Evolutionary conservation across 2,888 invertebrate species (phyloP).

Genomic region (Rhynchonema sp.): DNA sequence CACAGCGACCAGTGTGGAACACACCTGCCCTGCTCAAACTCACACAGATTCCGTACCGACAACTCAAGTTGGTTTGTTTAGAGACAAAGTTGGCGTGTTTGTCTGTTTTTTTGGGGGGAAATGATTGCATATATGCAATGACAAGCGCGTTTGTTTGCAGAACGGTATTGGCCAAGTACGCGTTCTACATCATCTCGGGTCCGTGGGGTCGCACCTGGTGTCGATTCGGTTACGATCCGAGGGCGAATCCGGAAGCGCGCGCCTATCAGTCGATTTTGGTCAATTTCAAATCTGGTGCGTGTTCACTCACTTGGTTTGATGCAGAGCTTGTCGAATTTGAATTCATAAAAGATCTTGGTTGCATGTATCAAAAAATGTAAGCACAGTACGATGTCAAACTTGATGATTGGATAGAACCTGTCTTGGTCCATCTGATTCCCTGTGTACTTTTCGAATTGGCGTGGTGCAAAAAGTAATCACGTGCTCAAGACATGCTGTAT

Average conservation of each 20-base stretch:
- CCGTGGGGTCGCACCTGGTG: constrained; percentile 86
- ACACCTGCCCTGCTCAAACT: constrained; percentile 45
- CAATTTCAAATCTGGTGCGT: background rate
- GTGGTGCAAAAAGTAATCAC: too few species aligned
- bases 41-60: constrained; percentile 17
- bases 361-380: too few species aligned
- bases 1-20: constrained; percentile 73
- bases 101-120: background rate
- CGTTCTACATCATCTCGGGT: constrained; percentile 65
- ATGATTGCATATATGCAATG: too few species aligned
- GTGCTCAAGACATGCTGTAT: too few species aligned
- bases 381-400: too few species aligned
- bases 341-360: too few species aligned
- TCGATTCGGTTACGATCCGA: constrained; percentile 67
- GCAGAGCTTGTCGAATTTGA: background rate
- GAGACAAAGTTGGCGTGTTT: background rate
- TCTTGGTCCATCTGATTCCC: too few species aligned
- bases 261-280: constrained; percentile 48
- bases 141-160: constrained; percentile 9
- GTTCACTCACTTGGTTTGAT: background rate
- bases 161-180: constrained; percentile 55
- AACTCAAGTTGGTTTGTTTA: constrained; percentile 38
- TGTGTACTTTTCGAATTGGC: too few species aligned
- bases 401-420: too few species aligned
- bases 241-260: constrained; percentile 52